Base-by-base conservation (phyloP, 2,888 invertebrate genomes). In the Sinopyrophorus schimmeli region DNA sequence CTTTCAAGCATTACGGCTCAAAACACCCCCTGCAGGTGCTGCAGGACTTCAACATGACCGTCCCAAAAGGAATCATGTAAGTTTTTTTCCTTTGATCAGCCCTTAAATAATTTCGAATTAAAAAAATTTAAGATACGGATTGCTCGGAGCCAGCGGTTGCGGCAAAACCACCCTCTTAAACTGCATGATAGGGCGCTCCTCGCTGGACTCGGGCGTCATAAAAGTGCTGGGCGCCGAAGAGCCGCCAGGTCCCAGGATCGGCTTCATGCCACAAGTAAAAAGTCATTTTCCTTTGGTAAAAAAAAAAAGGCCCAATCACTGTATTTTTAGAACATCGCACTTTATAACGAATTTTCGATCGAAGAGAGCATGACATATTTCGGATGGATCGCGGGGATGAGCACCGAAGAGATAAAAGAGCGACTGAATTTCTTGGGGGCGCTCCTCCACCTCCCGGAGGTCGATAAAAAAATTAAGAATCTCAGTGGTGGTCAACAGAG, bases 51-150 rank as follows among this genome's bases (percentile, higher is more conserved):
- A 89, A 88, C 76, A 91, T 95, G 89, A 92, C 92, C 46, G 94
- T 94, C 53, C 89, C 88, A 61, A 91, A 92, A 74, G 94, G 94
- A 65, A 90, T 92, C 56, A 95, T 95, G 94, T 94, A 75, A 92
- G n/a, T n/a, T n/a, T n/a, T n/a, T n/a, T n/a, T n/a, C n/a, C n/a
- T n/a, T n/a, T n/a, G n/a, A n/a, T n/a, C n/a, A n/a, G n/a, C n/a
- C n/a, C n/a, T n/a, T n/a, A n/a, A n/a, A n/a, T n/a, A n/a, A n/a
- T n/a, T n/a, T n/a, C n/a, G n/a, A n/a, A n/a, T n/a, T n/a, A n/a
- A n/a, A n/a, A n/a, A n/a, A n/a, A n/a, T n/a, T n/a, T n/a, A n/a
- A n/a, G n/a, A n/a, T n/a, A n/a, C n/a, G n/a, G n/a, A n/a, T n/a
- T n/a, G n/a, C n/a, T n/a, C n/a, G n/a, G n/a, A n/a, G n/a, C n/a